These are phyloP conservation scores for Oscheius onirici DNA, from an alignment of 2,888 invertebrate genomes.

Conservation along the genomic window DNA sequence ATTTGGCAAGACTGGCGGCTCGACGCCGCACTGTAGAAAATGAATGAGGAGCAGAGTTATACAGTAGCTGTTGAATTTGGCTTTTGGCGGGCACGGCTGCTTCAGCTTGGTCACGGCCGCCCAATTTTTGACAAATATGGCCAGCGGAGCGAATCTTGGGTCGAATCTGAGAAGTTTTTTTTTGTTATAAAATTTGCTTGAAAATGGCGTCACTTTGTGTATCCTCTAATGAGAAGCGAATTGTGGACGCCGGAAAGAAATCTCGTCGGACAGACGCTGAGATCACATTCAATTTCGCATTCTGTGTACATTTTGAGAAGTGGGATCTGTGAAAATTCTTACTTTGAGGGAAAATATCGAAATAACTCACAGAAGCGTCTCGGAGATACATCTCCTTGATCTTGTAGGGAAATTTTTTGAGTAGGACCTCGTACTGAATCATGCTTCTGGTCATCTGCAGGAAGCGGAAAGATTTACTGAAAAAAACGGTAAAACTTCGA, in stretches of 20 bases:
- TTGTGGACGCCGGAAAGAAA: conserved; percentile 56
- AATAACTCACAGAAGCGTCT: conserved; percentile 17
- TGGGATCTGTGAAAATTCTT: conserved; percentile 42
- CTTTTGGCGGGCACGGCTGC: conserved; percentile 40
- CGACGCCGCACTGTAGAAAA: conserved; percentile 65
- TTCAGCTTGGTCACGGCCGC: conserved; percentile 42
- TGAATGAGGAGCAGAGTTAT: conserved; percentile 67
- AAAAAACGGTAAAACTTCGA: neutral
- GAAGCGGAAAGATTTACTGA: conserved; percentile 35
- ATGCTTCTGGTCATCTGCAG: conserved; percentile 42
- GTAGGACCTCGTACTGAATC: neutral
- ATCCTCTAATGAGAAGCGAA: conserved; percentile 39
- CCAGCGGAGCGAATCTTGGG: conserved; percentile 36
- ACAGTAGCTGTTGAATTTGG: conserved; percentile 64
- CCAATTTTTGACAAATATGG: conserved; percentile 50
- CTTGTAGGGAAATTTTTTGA: conserved; percentile 25
- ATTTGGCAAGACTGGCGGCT: conserved; percentile 67
- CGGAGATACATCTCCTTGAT: conserved; percentile 30
- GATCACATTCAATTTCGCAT: conserved; percentile 44
- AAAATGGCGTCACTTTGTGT: conserved; percentile 5
- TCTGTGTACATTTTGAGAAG: conserved; percentile 40
- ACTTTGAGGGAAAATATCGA: neutral
- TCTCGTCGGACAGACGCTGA: conserved; percentile 39
- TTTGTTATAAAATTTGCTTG: neutral
- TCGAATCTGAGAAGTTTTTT: no score